A percentile compares a stretch with the other conserved stretches of the same genome.
phyloP scores from a whole-genome alignment of 2,888 invertebrate genomes.

The Phalangium opilio region DNA sequence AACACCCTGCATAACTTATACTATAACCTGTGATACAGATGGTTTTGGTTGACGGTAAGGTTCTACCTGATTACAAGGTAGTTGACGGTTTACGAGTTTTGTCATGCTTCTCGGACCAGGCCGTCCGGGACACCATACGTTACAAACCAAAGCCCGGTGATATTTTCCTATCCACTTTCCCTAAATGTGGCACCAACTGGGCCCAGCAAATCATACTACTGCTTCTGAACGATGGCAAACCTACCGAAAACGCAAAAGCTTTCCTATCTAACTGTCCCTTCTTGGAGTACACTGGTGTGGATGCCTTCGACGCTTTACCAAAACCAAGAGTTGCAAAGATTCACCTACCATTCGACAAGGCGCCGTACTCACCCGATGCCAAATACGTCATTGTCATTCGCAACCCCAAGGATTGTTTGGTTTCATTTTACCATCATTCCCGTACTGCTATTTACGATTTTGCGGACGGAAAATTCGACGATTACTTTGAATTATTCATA shows the following conservation, averaged over 20 bases:
- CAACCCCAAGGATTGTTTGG: slow-evolving; percentile 34
- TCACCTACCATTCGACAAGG: slow-evolving; percentile 23
- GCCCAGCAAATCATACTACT: slow-evolving; percentile 14
- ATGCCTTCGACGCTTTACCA: slow-evolving; percentile 8
- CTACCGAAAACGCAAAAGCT: neutral
- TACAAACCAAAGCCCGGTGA: slow-evolving; percentile 12
- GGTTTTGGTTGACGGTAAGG: no score
- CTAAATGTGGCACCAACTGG: slow-evolving; percentile 18
- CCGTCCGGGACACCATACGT: neutral
- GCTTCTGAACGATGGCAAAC: slow-evolving; percentile 8
- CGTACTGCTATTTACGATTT: slow-evolving; percentile 4
- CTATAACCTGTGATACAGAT: no score
- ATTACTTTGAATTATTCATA: slow-evolving; percentile 31
- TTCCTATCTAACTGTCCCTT: slow-evolving; percentile 8
- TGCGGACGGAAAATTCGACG: slow-evolving; percentile 22
- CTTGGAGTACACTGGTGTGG: slow-evolving; percentile 13
- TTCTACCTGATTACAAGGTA: no score
- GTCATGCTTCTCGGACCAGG: no score
- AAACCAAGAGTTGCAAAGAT: slow-evolving; percentile 20
- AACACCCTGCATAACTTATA: no score
- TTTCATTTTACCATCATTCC: slow-evolving; percentile 32
- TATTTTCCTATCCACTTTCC: slow-evolving; percentile 14
- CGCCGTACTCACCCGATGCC: slow-evolving; percentile 14
- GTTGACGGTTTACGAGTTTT: no score
- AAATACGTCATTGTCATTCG: slow-evolving; percentile 32